phyloP scores from a whole-genome alignment of 2,797 vertebrate genomes.

The Pseudochromis fuscus region DNA sequence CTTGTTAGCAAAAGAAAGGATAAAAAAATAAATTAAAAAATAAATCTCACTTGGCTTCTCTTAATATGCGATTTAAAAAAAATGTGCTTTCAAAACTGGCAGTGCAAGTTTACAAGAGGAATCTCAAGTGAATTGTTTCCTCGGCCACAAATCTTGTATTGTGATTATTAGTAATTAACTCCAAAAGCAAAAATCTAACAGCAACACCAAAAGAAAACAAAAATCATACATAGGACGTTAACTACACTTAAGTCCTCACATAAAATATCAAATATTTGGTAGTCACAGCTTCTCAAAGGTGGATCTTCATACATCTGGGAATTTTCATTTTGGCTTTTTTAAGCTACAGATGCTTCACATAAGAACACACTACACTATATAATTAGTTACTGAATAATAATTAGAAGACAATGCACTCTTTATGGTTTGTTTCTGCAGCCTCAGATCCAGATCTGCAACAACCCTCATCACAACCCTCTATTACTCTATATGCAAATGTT shows the following conservation, averaged over 20 bases:
- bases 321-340: no score
- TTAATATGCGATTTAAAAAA: conserved; percentile 7
- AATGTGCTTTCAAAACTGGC: conserved; percentile 12
- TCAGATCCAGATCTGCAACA: conserved; percentile 80
- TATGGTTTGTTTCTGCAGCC: conserved; percentile 57
- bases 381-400: no score
- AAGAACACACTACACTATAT: no score
- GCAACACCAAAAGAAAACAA: neutral
- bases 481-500: conserved; percentile 12
- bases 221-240: conserved; percentile 20
- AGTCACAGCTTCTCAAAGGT: neutral
- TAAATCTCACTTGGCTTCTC: conserved; percentile 12
- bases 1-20: conserved; percentile 18
- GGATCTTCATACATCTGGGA: no score
- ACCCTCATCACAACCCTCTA: conserved; percentile 43
- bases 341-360: no score
- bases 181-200: neutral
- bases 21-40: conserved; percentile 3
- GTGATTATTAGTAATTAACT: conserved; percentile 19
- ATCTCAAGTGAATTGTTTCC: conserved; percentile 10
- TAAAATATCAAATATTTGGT: neutral
- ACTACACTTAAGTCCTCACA: conserved; percentile 3
- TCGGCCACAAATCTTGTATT: neutral
- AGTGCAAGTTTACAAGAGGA: conserved; percentile 5
- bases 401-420: no score